A percentile compares a stretch with the other conserved stretches of the same genome.
Evolutionary conservation across 1,140 invertebrate species (phyloP).

Genomic region (Aphelenchoides fujianensis): DNA sequence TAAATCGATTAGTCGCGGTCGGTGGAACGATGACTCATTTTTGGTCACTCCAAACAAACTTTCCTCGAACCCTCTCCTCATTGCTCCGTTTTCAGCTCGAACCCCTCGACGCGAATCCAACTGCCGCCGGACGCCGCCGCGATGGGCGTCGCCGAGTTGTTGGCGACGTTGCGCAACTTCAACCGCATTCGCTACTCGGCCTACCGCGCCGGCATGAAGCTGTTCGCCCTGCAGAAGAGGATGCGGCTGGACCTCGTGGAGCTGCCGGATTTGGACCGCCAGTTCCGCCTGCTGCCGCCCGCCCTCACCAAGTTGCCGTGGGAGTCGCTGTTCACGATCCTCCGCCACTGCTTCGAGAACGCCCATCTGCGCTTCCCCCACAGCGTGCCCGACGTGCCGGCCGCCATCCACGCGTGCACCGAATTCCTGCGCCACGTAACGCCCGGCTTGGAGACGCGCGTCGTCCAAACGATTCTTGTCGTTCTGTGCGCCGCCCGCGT

Average conservation of each 20-base stretch:
- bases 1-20: too few relatives aligned
- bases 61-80: too few relatives aligned
- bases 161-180: conserved; percentile 6
- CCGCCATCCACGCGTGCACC: not conserved
- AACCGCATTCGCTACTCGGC: not conserved
- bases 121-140: not conserved
- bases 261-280: not conserved
- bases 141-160: not conserved
- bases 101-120: too few relatives aligned
- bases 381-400: not conserved
- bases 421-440: not conserved
- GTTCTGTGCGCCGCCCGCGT: not conserved
- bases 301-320: not conserved
- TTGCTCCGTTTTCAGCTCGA: too few relatives aligned
- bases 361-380: conserved; percentile 1
- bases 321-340: conserved; percentile 1
- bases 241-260: conserved; percentile 11
- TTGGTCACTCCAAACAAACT: too few relatives aligned
- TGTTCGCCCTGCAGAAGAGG: conserved; percentile 1
- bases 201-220: conserved; percentile 7
- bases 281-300: conserved; percentile 2
- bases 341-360: conserved; percentile 6
- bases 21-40: too few relatives aligned
- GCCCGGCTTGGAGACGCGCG: not conserved
- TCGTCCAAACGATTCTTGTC: not conserved